Conservation (phyloP, 53 echinoderm and acorn worm species). For the Crossaster papposus region DNA sequence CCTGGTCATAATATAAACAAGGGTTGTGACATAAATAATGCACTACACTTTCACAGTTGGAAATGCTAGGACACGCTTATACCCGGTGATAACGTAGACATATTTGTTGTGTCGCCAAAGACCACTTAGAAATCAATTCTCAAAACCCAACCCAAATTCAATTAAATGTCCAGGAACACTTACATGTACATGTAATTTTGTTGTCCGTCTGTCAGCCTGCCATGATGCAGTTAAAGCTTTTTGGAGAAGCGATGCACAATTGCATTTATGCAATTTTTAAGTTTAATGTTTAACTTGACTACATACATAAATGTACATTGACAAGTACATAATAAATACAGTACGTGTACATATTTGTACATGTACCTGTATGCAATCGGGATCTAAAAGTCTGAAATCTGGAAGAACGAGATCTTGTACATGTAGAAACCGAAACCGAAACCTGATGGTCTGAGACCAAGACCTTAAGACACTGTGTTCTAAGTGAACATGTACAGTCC, state of each 20-base stretch:
- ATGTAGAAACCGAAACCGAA: too few relatives aligned
- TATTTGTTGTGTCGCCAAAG: neutral
- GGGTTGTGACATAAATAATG: too few relatives aligned
- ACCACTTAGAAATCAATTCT: conserved; percentile 25
- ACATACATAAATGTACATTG: neutral
- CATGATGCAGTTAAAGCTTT: neutral
- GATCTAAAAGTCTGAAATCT: neutral
- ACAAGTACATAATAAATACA: too few relatives aligned
- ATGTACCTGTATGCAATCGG: too few relatives aligned
- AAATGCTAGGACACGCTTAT: neutral
- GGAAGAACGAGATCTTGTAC: too few relatives aligned
- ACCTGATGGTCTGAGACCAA: too few relatives aligned
- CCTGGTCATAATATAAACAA: too few relatives aligned
- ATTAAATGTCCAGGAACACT: conserved; percentile 37
- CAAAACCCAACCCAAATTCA: conserved; percentile 24
- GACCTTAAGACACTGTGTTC: too few relatives aligned
- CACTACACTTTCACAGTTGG: neutral
- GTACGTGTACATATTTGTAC: too few relatives aligned
- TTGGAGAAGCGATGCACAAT: neutral
- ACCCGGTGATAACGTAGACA: neutral
- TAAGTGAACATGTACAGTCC: too few relatives aligned
- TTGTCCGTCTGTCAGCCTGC: neutral
- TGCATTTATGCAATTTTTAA: too few relatives aligned
- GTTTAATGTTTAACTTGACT: too few relatives aligned
- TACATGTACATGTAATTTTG: neutral